phyloP scores from a whole-genome alignment of 2,888 invertebrate species.

The Zele albiditarsus region DNA sequence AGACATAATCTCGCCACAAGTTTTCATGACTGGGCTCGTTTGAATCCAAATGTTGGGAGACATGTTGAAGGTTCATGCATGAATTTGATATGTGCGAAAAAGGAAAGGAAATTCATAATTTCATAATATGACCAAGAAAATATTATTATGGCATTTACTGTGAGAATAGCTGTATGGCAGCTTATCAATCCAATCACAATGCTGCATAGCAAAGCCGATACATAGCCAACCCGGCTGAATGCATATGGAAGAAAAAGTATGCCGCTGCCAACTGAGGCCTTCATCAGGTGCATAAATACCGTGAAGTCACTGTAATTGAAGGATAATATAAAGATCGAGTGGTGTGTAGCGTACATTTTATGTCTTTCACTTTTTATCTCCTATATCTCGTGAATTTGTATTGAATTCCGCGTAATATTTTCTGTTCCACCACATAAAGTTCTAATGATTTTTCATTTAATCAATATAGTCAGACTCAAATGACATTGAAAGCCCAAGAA shows the following conservation, averaged over 20 bases:
- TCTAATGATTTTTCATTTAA: background rate
- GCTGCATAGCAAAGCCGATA: conserved; percentile 83
- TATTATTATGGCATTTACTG: conserved; percentile 78
- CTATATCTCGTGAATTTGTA: conserved; percentile 18
- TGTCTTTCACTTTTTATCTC: conserved; percentile 14
- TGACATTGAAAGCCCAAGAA: no score
- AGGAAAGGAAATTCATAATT: background rate
- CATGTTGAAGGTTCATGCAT: no score
- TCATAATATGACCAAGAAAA: background rate
- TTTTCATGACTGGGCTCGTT: no score
- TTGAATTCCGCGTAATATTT: background rate
- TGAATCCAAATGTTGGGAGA: no score
- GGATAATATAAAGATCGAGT: conserved; percentile 22
- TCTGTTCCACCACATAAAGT: background rate
- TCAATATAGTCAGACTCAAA: no score
- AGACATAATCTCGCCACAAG: no score
- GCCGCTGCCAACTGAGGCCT: conserved; percentile 93
- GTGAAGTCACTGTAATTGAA: conserved; percentile 79
- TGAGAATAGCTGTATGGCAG: conserved; percentile 91
- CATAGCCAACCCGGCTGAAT: conserved; percentile 87
- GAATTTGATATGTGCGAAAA: background rate
- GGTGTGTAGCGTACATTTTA: background rate
- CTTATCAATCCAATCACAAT: conserved; percentile 87
- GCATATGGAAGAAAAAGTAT: conserved; percentile 93
- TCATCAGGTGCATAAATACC: conserved; percentile 90